Evolutionary conservation across 2,113 vertebrate species (phyloP).

Genomic region (Hirundichthys speculiger): DNA sequence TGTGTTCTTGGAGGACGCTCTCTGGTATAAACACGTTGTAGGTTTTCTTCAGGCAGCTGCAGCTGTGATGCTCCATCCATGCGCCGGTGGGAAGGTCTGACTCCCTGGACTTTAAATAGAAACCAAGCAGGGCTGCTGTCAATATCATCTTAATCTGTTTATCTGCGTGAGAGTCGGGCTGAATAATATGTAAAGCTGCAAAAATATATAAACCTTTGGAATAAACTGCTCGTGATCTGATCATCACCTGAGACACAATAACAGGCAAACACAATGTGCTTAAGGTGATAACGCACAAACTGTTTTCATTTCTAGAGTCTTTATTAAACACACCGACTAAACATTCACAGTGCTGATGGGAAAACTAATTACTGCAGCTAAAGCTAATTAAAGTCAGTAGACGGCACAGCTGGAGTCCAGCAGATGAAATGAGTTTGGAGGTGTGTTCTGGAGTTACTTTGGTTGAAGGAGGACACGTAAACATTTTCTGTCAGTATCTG

Average conservation of each 20-base stretch:
- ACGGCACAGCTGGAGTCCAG: no score
- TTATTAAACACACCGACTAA: no score
- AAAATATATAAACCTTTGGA: not conserved
- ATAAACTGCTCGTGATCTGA: not conserved
- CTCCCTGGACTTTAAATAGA: slow-evolving; percentile 50
- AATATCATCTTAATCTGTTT: not conserved
- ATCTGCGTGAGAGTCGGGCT: not conserved
- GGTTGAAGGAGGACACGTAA: no score
- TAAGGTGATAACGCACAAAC: no score
- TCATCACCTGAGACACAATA: not conserved
- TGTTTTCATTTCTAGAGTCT: no score
- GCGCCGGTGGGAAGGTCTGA: slow-evolving; percentile 47
- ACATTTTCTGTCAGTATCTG: no score
- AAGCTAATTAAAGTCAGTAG: no score
- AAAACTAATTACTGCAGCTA: no score
- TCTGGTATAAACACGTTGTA: slow-evolving; percentile 6
- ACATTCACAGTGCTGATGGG: no score
- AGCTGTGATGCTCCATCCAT: slow-evolving; percentile 3
- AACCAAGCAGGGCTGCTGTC: slow-evolving; percentile 24
- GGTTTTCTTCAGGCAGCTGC: slow-evolving; percentile 12
- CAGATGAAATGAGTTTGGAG: no score
- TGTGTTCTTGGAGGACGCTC: not conserved
- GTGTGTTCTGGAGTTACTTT: no score
- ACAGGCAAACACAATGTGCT: not conserved
- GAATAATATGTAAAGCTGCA: not conserved